These are phyloP conservation scores for Cosmopolites sordidus DNA, from an alignment of 2,888 invertebrate species.

Conservation along the genomic window DNA sequence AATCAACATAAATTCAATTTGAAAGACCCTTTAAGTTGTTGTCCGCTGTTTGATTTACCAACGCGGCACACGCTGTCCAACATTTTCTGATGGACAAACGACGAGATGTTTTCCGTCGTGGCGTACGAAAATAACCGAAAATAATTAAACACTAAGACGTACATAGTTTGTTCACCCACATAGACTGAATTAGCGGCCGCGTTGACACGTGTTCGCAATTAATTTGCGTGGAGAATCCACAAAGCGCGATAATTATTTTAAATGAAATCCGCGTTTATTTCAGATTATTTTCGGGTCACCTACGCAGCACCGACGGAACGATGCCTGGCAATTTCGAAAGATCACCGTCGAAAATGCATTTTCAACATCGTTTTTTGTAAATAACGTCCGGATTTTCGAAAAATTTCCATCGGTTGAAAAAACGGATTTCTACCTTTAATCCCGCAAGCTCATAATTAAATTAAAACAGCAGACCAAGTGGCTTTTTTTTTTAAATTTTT, in stretches of 20 bases:
- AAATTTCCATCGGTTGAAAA: no score
- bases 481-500: no score
- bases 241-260: slow-evolving; percentile 24
- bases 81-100: background rate
- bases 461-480: no score
- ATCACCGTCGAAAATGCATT: background rate
- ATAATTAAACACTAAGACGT: slow-evolving; percentile 5
- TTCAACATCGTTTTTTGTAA: no score
- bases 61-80: no score
- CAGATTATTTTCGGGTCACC: slow-evolving; percentile 23
- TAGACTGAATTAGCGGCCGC: slow-evolving; percentile 17
- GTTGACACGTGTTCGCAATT: slow-evolving; percentile 7
- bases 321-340: no score
- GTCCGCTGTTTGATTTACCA: no score
- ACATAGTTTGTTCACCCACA: slow-evolving; percentile 24
- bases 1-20: no score
- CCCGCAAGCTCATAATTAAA: no score
- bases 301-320: slow-evolving; percentile 1
- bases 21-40: no score
- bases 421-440: no score
- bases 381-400: no score
- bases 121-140: slow-evolving; percentile 4
- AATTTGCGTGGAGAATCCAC: slow-evolving; percentile 11
- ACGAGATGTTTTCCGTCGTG: background rate
- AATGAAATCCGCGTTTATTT: slow-evolving; percentile 22